Conservation (phyloP, 2,888 invertebrate genomes). For the Octodonta nipae region DNA sequence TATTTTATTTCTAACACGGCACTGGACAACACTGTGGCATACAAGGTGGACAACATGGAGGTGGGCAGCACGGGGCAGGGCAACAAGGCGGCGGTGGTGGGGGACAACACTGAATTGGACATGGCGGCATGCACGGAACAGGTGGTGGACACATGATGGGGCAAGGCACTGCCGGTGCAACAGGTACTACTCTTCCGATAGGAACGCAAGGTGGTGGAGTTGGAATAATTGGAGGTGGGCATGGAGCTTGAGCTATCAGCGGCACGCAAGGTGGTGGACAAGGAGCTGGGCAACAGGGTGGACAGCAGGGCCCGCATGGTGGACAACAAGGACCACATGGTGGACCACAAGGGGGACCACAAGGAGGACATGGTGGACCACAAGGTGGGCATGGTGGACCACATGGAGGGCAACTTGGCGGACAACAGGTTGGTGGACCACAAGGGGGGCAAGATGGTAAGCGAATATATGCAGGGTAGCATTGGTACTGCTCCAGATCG, state of each 20-base stretch:
- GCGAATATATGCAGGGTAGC: slow-evolving; percentile 28
- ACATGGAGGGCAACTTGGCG: slow-evolving; percentile 11
- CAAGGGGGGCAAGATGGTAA: slow-evolving; percentile 20
- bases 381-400: slow-evolving; percentile 8
- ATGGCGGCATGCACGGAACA: slow-evolving; percentile 12
- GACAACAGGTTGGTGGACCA: slow-evolving; percentile 7
- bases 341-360: slow-evolving; percentile 16
- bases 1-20: no score
- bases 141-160: slow-evolving; percentile 23
- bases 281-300: slow-evolving; percentile 29
- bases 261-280: slow-evolving; percentile 24
- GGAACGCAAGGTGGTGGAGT: slow-evolving; percentile 24
- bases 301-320: slow-evolving; percentile 8
- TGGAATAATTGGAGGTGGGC: slow-evolving; percentile 24
- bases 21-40: no score
- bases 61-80: slow-evolving; percentile 4
- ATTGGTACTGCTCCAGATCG: slow-evolving; percentile 30
- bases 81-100: slow-evolving; percentile 11
- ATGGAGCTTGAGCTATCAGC: slow-evolving; percentile 24
- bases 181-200: slow-evolving; percentile 21
- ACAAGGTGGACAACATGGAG: no score
- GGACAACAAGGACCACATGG: slow-evolving; percentile 12
- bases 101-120: slow-evolving; percentile 12
- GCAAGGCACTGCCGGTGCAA: slow-evolving; percentile 21
- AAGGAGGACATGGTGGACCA: slow-evolving; percentile 5